Evolutionary conservation across 2,113 vertebrate genomes (phyloP).

Genomic region (Corythornis cristatus): DNA sequence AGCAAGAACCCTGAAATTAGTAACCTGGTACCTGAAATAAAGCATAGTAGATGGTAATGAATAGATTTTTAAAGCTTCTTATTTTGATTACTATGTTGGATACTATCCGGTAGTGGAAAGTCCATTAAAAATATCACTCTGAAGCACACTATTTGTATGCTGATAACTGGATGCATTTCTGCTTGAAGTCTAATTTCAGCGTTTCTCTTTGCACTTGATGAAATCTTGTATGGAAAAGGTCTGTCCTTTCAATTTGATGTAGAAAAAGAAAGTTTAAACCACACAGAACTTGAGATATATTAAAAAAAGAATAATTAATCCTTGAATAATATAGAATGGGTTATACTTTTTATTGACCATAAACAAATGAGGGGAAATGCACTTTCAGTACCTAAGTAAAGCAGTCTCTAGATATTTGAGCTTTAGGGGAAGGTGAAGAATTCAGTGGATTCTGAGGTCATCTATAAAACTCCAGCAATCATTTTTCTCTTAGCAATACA

Average conservation of each 20-base stretch:
- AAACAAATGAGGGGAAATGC: neutral
- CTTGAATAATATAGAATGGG: neutral
- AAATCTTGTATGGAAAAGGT: neutral
- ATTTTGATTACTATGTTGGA: neutral
- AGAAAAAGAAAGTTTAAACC: neutral
- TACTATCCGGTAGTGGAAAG: neutral
- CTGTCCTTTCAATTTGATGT: neutral
- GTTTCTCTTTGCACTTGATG: neutral
- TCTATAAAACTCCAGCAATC: neutral
- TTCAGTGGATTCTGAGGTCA: neutral
- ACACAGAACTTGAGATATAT: neutral
- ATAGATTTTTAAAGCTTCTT: neutral
- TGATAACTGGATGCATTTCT: slow-evolving; percentile 50
- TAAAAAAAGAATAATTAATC: neutral
- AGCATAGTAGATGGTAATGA: neutral
- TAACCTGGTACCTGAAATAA: neutral
- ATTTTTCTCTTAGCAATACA: neutral
- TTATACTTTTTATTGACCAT: neutral
- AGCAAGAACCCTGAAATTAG: neutral
- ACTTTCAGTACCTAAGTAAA: neutral
- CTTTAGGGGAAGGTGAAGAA: neutral
- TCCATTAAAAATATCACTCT: neutral
- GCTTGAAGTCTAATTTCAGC: neutral
- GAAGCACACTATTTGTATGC: neutral
- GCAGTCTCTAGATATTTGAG: neutral